phyloP scores from a whole-genome alignment of 2,797 vertebrate genomes.

The Scyliorhinus canicula region DNA sequence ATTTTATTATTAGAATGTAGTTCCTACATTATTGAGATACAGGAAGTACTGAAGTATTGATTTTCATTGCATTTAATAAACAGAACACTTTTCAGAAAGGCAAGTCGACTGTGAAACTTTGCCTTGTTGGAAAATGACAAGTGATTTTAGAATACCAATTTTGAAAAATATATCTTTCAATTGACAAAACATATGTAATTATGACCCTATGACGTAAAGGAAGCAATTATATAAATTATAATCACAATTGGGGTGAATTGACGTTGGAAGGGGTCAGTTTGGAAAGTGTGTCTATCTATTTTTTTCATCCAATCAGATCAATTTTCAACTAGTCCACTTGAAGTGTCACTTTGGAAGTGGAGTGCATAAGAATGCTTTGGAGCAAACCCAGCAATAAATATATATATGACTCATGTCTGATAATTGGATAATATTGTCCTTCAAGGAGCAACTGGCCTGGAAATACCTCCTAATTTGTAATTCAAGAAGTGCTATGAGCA shows the following conservation, averaged over 20 bases:
- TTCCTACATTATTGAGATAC: neutral
- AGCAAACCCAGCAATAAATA: conserved; percentile 67
- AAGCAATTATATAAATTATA: neutral
- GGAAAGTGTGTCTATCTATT: neutral
- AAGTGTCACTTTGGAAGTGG: conserved; percentile 46
- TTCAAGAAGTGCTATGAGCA: conserved; percentile 58
- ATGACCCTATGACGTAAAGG: neutral
- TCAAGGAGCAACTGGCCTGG: conserved; percentile 63
- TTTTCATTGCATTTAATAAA: neutral
- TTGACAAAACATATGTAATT: neutral
- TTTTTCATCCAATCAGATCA: conserved; percentile 41
- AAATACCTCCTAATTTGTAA: conserved; percentile 67
- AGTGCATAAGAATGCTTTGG: conserved; percentile 58
- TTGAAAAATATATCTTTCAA: conserved; percentile 18
- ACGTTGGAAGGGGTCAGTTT: neutral
- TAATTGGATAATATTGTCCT: conserved; percentile 68
- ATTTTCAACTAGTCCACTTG: conserved; percentile 50
- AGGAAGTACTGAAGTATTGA: too few relatives aligned
- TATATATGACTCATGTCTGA: conserved; percentile 65
- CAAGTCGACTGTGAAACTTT: neutral
- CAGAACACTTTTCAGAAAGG: neutral
- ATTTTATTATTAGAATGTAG: too few relatives aligned
- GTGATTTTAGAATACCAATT: conserved; percentile 18
- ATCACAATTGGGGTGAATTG: neutral
- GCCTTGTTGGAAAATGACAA: neutral